Evolutionary conservation across 2,888 invertebrate genomes (phyloP).

Genomic region (Agrochola lota): DNA sequence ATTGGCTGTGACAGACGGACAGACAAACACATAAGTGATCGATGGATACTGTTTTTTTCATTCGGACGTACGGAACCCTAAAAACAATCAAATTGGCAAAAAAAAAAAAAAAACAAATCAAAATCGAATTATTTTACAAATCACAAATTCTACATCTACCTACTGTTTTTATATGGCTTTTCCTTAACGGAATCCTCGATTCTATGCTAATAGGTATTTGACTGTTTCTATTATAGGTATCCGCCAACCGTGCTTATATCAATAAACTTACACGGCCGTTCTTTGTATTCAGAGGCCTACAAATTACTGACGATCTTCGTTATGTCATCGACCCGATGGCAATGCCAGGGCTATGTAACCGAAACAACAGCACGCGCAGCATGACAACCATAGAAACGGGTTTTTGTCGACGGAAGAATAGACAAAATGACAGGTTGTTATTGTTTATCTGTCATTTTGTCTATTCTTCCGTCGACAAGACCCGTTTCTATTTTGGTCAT

Average conservation of each 20-base stretch:
- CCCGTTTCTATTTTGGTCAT: no score
- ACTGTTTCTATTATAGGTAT: conserved; percentile 15
- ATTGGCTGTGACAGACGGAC: no score
- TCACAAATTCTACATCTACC: neutral
- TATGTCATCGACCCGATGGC: conserved; percentile 22
- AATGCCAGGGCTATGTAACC: neutral
- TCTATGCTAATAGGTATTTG: conserved; percentile 25
- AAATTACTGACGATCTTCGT: neutral
- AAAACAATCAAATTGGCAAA: no score
- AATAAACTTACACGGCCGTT: conserved; percentile 21
- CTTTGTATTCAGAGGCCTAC: conserved; percentile 31
- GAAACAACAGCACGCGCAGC: neutral
- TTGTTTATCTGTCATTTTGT: no score
- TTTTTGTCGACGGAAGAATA: no score
- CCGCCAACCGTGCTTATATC: conserved; percentile 5
- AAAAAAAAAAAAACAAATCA: no score
- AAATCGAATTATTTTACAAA: neutral
- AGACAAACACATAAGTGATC: no score
- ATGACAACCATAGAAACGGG: no score
- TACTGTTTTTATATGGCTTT: conserved; percentile 15
- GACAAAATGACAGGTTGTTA: no score
- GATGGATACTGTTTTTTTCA: no score
- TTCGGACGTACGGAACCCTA: no score
- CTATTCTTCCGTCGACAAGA: no score
- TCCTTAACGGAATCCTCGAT: conserved; percentile 19